Conservation (phyloP, 2,113 vertebrate species). For the Psephotus haematonotus region DNA sequence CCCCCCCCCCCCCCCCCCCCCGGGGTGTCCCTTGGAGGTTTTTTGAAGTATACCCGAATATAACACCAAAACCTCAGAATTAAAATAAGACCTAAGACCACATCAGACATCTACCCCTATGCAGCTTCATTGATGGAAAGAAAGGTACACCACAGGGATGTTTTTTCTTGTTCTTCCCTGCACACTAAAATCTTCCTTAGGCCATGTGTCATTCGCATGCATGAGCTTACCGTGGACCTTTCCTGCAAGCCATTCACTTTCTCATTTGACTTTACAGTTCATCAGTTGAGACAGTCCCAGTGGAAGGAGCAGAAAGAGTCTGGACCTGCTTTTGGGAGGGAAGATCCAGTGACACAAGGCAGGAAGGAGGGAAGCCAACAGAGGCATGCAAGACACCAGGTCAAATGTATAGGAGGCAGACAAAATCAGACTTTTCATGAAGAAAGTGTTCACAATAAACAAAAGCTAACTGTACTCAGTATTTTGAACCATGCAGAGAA, state of each 20-base stretch:
- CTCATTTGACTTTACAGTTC: not conserved
- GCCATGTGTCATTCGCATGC: not conserved
- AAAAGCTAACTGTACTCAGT: not conserved
- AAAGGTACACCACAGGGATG: accelerated
- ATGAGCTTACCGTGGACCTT: not conserved
- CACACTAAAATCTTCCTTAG: not conserved
- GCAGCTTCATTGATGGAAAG: not conserved
- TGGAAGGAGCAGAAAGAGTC: not conserved
- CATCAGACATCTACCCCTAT: not conserved
- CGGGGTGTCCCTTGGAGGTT: not conserved
- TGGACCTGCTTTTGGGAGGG: not conserved
- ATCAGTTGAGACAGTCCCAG: not conserved
- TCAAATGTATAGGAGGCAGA: not conserved
- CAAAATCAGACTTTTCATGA: not conserved
- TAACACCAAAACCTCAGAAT: not conserved
- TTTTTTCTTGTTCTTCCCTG: not conserved
- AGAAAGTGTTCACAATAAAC: not conserved
- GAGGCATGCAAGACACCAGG: not conserved
- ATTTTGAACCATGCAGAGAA: not conserved
- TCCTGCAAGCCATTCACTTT: not conserved
- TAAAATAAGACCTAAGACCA: not conserved
- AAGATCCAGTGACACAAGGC: not conserved
- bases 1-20: no score
- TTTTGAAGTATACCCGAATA: not conserved
- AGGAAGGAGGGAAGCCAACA: not conserved